Base-by-base conservation (phyloP, 2,888 invertebrate species). In the Catocala fraxini region DNA sequence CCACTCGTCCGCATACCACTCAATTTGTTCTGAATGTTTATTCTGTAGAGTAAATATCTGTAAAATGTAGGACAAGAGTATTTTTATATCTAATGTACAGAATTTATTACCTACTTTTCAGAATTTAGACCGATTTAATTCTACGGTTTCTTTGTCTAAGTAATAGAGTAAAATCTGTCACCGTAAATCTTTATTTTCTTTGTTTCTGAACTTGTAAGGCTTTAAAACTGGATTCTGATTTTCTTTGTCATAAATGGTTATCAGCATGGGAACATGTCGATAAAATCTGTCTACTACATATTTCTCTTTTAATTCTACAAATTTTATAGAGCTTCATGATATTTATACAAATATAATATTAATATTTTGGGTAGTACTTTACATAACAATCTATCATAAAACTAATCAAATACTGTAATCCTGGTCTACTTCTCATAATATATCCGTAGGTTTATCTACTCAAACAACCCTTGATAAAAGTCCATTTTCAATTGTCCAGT, bases 11-110 rank as follows among this genome's bases (percentile, higher is more conserved):
- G 76, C 65, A 70, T 74, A 73, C 59, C 67, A 70, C 77, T 73
- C 77, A 75, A 78, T 80, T 83, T 80, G 77, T 73, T 79, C 69
- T 63, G 73, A 82, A 79, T 80, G 77, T 81, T 82, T 81, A 78
- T 80, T 71, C 73, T 63, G 51, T 57, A 61, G 54, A 34, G 52
- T 15, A 66, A 60, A 76, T 66, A 66, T 59, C 39, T 34, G 0
- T 47, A 9, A 35, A 53, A 62, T 56, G 35, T 63, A 42, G 56
- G 10, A 12, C 51, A 51, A 12, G 25, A 25, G 15, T 51, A 48
- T 58, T 49, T 2, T 60, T 12, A n/a, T 34, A 47, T 6, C 43
- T 58, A 71, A 60, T 61, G 48, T 41, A 53, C 46, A n/a, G 51
- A 51, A 49, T 59, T 57, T 56, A 43, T 51, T 49, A 53, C 35